Conservation (phyloP, 2,797 vertebrate species). For the Hylomyscus alleni region DNA sequence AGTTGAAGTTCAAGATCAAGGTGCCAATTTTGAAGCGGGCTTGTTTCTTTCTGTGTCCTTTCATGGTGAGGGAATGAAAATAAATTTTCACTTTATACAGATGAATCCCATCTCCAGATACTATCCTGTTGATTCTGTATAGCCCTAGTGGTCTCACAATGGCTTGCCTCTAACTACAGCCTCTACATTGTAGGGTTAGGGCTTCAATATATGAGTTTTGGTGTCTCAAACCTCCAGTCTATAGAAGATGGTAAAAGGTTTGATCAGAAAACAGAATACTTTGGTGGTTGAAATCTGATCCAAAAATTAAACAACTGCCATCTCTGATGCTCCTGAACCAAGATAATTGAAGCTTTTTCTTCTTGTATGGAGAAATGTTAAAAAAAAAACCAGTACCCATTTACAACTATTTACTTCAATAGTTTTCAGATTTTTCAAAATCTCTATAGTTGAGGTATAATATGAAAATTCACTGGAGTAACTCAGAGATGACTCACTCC, state of each 20-base stretch:
- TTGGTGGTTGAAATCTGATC: conserved; percentile 6
- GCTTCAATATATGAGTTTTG: background rate
- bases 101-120: background rate
- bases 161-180: background rate
- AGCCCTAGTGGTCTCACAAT: background rate
- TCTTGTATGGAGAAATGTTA: conserved; percentile 3
- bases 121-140: background rate
- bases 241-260: background rate
- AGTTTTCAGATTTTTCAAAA: background rate
- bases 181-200: background rate
- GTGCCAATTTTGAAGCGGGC: background rate
- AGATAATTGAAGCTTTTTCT: background rate
- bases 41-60: background rate
- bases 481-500: background rate
- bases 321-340: background rate
- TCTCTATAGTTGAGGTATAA: background rate
- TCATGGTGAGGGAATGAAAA: too few relatives aligned
- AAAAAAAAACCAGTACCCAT: background rate
- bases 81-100: background rate
- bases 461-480: background rate
- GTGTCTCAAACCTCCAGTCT: background rate
- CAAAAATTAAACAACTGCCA: background rate
- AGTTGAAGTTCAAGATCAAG: background rate
- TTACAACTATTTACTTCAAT: conserved; percentile 11
- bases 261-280: background rate